Evolutionary conservation across 1,140 invertebrate species (phyloP), one percentile per base, ranked within the genome.

Genomic region (Atopsyche davidsoni): DNA sequence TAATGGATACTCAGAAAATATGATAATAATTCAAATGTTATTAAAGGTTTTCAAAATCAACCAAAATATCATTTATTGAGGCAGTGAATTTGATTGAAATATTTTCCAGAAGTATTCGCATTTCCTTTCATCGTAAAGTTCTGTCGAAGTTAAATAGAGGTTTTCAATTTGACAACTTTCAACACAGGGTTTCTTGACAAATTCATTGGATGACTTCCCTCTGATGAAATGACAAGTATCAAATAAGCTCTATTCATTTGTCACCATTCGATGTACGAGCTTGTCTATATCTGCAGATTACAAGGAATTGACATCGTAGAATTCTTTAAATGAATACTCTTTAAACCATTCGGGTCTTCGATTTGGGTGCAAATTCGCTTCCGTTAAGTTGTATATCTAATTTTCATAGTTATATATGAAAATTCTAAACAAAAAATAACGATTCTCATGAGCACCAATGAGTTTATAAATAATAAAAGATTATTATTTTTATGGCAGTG

Each of bases 381-480:
- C 70, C 0, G 83, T 88, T 1, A 92, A 59, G 64, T 93, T 88
- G 58, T 86, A 81, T 2, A 81, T 81, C 69, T 80, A 92, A 11
- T 83, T 88, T 3, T 82, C 72, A 34, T 80, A 79, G 62, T 89
- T 81, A 21, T 79, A 54, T 1, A 89, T 76, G n/a, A n/a, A n/a
- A n/a, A 58, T 71, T 69, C 83, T 84, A 62, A 68, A 47, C 23
- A 24, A 24, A n/a, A 17, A 28, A 40, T 49, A 13, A 50, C n/a
- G n/a, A n/a, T n/a, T n/a, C n/a, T n/a, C n/a, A n/a, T n/a, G n/a
- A n/a, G n/a, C n/a, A n/a, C n/a, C n/a, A n/a, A n/a, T n/a, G n/a
- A n/a, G n/a, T n/a, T n/a, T n/a, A 14, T 21, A n/a, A n/a, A 32
- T 24, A 4, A 44, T 31, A 16, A 46, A 19, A 32, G 13, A 16